Percentiles rank a stretch among this genome's conserved stretches.
Conservation (phyloP, 23 tunicate genomes). For the Halocynthia aurantium region DNA sequence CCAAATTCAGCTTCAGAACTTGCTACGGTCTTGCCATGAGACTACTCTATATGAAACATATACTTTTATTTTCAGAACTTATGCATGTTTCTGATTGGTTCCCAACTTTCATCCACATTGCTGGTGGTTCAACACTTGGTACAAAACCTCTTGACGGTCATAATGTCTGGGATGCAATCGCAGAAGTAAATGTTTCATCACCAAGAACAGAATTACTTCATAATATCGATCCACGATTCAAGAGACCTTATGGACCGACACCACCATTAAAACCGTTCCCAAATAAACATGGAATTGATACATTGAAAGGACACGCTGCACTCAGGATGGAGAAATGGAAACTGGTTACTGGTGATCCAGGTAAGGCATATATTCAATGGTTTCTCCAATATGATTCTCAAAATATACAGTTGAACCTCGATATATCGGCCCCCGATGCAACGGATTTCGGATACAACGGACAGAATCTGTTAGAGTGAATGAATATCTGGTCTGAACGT, state of each 20-base stretch:
- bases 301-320: constrained; percentile 65
- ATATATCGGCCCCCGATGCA: too few relatives aligned
- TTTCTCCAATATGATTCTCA: too few relatives aligned
- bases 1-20: too few relatives aligned
- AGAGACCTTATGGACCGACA: constrained; percentile 32
- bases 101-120: constrained; percentile 85
- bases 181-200: constrained; percentile 20
- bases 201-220: constrained; percentile 77
- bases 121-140: constrained; percentile 59
- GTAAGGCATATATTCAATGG: constrained; percentile 12
- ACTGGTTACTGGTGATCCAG: constrained; percentile 90
- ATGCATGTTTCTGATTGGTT: constrained; percentile 99
- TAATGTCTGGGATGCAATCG: constrained; percentile 82
- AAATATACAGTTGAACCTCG: too few relatives aligned
- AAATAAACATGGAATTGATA: constrained; percentile 69
- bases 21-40: too few relatives aligned
- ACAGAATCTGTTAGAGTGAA: too few relatives aligned
- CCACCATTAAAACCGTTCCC: constrained; percentile 71
- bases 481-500: too few relatives aligned
- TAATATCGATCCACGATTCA: constrained; percentile 85
- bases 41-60: constrained; percentile 50
- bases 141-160: constrained; percentile 87
- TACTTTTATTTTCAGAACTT: constrained; percentile 42
- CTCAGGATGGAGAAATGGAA: constrained; percentile 85
- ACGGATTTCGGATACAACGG: too few relatives aligned